phyloP scores from a whole-genome alignment of 2,888 invertebrate species.

The Drosophila bunnanda region DNA sequence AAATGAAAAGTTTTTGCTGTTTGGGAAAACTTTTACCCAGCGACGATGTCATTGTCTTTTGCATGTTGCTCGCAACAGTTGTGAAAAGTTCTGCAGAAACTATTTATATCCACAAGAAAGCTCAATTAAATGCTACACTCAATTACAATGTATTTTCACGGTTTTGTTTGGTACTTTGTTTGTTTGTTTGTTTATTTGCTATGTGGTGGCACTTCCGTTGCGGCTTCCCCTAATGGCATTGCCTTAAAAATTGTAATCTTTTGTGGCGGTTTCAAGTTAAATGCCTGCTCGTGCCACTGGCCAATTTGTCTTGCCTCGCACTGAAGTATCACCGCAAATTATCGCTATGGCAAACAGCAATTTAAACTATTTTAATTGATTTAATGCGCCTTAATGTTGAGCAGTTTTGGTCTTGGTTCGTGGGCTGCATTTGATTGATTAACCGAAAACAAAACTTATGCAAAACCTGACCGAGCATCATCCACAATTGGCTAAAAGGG shows the following conservation, averaged over 20 bases:
- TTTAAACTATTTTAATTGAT: constrained; percentile 74
- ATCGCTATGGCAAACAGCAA: constrained; percentile 43
- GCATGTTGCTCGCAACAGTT: constrained; percentile 74
- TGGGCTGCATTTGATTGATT: constrained; percentile 45
- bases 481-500: not conserved
- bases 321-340: constrained; percentile 54
- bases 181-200: constrained; percentile 15
- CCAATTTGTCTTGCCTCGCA: constrained; percentile 65
- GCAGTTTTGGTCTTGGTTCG: constrained; percentile 21
- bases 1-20: constrained; percentile 51
- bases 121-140: constrained; percentile 72
- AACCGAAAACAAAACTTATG: constrained; percentile 28
- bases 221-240: constrained; percentile 55
- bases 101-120: constrained; percentile 48
- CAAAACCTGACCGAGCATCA: constrained; percentile 12
- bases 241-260: constrained; percentile 66
- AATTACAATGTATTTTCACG: constrained; percentile 54
- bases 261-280: constrained; percentile 57
- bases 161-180: constrained; percentile 31
- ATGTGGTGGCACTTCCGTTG: constrained; percentile 62
- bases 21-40: constrained; percentile 45
- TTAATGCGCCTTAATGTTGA: constrained; percentile 44
- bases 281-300: constrained; percentile 61
- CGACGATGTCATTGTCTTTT: constrained; percentile 53
- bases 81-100: constrained; percentile 62